A percentile compares a stretch with the other conserved stretches of the same genome.
Conservation (phyloP, 2,113 vertebrate species). For the Mesocricetus auratus region DNA sequence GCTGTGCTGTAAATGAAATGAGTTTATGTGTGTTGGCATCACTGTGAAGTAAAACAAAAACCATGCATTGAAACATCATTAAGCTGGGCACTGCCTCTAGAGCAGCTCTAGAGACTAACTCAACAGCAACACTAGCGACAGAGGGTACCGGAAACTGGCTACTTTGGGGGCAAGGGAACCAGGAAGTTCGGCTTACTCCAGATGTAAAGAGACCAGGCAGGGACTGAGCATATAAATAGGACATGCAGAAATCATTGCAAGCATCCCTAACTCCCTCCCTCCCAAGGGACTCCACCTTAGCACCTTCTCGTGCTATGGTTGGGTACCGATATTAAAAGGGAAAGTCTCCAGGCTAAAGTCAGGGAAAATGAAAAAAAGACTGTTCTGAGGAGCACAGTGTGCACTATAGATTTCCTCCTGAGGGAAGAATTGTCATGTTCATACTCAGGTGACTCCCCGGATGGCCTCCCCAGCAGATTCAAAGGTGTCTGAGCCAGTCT, state of each 20-base stretch:
- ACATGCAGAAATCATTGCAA: not conserved
- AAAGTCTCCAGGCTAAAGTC: not conserved
- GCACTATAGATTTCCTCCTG: not conserved
- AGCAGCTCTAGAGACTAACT: not conserved
- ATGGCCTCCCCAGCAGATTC: too few relatives aligned
- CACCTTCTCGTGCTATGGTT: not conserved
- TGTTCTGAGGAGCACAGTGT: not conserved
- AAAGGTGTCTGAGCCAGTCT: too few relatives aligned
- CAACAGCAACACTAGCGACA: not conserved
- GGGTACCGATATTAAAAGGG: not conserved
- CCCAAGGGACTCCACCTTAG: not conserved
- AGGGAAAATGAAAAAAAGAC: not conserved
- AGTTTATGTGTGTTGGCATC: not conserved
- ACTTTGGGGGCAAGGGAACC: not conserved
- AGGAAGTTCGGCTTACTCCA: not conserved
- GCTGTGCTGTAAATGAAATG: not conserved
- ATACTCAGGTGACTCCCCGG: not conserved
- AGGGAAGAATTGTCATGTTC: not conserved
- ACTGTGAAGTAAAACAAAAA: not conserved
- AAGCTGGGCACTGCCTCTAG: not conserved
- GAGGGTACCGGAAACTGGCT: not conserved
- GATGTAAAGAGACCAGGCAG: not conserved
- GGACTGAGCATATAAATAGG: not conserved
- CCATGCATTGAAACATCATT: not conserved
- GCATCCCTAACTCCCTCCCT: accelerated